Conservation (phyloP, 92 coral and sea anemone species). For the Epizoanthus fatuus region DNA sequence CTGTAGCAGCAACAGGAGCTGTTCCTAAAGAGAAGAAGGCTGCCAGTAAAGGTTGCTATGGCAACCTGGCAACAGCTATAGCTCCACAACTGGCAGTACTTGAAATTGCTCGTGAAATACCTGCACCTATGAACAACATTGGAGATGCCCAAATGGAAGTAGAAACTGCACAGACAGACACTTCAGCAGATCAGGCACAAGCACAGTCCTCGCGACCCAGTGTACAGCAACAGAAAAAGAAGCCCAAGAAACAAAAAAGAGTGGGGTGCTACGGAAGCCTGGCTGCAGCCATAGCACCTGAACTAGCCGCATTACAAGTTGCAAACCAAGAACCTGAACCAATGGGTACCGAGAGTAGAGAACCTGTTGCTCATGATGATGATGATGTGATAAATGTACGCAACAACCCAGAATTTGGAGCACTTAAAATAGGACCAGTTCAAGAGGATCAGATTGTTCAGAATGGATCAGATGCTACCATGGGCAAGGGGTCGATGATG, state of each 20-base stretch:
- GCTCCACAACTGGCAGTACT: background rate
- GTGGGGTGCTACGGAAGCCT: constrained; percentile 50
- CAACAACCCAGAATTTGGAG: constrained; percentile 10
- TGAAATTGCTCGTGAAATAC: background rate
- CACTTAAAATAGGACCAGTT: constrained; percentile 15
- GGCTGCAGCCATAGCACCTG: constrained; percentile 60
- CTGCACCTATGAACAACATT: background rate
- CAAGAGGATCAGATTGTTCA: background rate
- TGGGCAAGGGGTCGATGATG: background rate
- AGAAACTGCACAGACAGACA: background rate
- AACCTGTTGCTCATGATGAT: background rate
- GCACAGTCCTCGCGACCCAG: background rate
- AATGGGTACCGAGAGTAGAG: background rate
- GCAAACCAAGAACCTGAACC: background rate
- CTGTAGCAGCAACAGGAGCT: background rate
- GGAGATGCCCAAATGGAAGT: background rate
- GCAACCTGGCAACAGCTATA: background rate
- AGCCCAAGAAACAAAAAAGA: constrained; percentile 23
- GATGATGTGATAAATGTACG: constrained; percentile 16
- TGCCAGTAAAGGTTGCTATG: background rate
- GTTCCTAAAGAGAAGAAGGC: constrained; percentile 1
- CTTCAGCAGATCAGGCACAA: background rate
- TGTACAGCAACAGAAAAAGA: background rate
- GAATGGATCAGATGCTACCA: background rate
- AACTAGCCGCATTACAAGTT: constrained; percentile 44